A percentile compares a stretch with the other conserved stretches of the same genome.
Conservation (phyloP, 1,140 invertebrate species). For the Drosophila carrolli region DNA sequence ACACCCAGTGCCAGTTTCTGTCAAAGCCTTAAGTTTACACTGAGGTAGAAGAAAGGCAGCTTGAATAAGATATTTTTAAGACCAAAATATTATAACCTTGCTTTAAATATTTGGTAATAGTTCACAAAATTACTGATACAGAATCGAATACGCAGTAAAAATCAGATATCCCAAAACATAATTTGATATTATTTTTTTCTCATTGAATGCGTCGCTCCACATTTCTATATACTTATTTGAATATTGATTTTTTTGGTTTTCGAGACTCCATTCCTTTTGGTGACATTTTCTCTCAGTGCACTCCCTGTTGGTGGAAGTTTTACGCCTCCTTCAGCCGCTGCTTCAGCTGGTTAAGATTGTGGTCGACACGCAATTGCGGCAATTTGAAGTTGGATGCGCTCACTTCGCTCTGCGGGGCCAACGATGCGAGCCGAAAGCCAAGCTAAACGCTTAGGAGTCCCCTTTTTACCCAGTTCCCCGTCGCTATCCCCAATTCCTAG, state of each 20-base stretch:
- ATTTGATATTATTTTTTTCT: too few relatives aligned
- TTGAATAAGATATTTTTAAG: background rate
- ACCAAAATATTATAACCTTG: too few relatives aligned
- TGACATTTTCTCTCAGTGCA: background rate
- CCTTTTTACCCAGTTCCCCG: slow-evolving; percentile 1
- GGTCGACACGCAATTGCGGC: slow-evolving; percentile 80
- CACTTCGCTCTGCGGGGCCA: slow-evolving; percentile 34
- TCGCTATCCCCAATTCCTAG: slow-evolving; percentile 11
- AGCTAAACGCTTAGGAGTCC: slow-evolving; percentile 62
- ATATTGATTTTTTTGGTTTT: too few relatives aligned
- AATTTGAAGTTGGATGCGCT: slow-evolving; percentile 75
- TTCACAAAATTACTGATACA: too few relatives aligned
- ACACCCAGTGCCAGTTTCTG: slow-evolving; percentile 27
- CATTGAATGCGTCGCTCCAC: too few relatives aligned
- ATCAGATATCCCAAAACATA: too few relatives aligned
- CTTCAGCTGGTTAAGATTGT: slow-evolving; percentile 70
- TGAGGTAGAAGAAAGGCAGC: background rate
- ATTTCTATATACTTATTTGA: background rate
- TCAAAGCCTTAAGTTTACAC: slow-evolving; percentile 4
- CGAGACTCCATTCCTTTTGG: too few relatives aligned
- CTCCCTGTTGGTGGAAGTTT: slow-evolving; percentile 56
- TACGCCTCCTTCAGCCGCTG: slow-evolving; percentile 32
- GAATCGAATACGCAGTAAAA: too few relatives aligned
- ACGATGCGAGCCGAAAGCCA: slow-evolving; percentile 34
- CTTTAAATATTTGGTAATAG: too few relatives aligned